Base-by-base conservation (phyloP, 2,888 invertebrate genomes). In the Agrotis clavis region DNA sequence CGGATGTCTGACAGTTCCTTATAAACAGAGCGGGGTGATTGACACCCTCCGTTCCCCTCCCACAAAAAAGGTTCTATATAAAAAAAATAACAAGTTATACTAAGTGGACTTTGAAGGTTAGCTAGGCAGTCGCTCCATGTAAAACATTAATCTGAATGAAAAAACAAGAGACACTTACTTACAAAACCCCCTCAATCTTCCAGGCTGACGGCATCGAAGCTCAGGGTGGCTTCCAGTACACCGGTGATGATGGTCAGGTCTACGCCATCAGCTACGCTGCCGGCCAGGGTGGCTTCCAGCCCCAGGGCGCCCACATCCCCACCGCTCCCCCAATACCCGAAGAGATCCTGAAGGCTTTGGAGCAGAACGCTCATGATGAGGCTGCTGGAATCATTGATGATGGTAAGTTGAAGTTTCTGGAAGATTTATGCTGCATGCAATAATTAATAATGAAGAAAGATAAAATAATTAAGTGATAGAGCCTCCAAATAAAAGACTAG, bases 311-410 rank as follows among this genome's bases (percentile, higher is more conserved):
- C 6, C 97, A 97, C 89, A 87, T 97, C 67, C 97, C 97, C 51
- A 96, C 96, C 19, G 92, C 97, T n/a, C 97, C 97, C 14, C 97
- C 97, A 45, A 95, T 95, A 50, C 97, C 97, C 21, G 97, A 97
- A 64, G 97, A 94, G 21, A 97, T 97, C 92, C 90, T 97, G 83
- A 96, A 96, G 93, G 97, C 96, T 74, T 76, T 97, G 83, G 96
- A 93, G 63, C 94, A 95, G 90, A 97, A 96, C 90, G 96, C 96
- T 7, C 94, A 95, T 69, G 97, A 97, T 88, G 97, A 97, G 74
- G 97, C 97, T 30, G 96, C 96, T 82, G 97, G 97, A 65, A 97
- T 97, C 88, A 90, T 96, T 75, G 97, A 97, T 86, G 97, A 97
- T 89, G 97, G 97, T 94, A 84, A 91, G 90, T 91, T 69, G 57